Conservation (phyloP, 2,113 vertebrate genomes). For the Callipepla californica region DNA sequence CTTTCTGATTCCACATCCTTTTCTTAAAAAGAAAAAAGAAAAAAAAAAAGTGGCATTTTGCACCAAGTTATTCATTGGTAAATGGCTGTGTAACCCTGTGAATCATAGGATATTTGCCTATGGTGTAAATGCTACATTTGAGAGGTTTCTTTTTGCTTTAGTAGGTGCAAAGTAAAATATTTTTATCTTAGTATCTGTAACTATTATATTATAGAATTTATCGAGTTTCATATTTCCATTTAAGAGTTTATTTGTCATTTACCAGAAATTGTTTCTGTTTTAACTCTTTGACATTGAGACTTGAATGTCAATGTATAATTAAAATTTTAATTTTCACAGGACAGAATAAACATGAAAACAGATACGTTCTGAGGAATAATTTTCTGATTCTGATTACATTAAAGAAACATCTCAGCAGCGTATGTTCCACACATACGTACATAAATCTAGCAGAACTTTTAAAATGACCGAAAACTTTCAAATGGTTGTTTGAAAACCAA, state of each 20-base stretch:
- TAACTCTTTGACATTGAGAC: background rate
- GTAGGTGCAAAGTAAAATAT: background rate
- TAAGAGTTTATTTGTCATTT: conserved; percentile 12
- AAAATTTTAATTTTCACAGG: conserved; percentile 21
- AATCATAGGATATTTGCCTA: background rate
- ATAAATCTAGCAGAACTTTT: background rate
- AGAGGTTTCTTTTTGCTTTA: background rate
- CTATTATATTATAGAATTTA: background rate
- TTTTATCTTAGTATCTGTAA: background rate
- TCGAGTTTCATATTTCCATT: background rate
- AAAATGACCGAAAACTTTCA: conserved; percentile 7
- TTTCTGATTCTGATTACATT: conserved; percentile 4
- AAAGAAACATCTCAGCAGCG: background rate
- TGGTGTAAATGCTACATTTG: background rate
- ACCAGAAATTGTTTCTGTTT: background rate
- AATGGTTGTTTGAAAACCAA: background rate
- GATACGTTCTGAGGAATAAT: background rate
- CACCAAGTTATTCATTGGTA: background rate
- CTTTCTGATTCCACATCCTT: background rate
- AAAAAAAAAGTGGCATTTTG: background rate
- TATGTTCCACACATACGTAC: background rate
- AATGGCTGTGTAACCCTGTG: background rate
- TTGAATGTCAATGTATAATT: background rate
- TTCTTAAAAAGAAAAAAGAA: background rate
- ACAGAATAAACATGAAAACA: background rate